Percentiles rank a stretch among this genome's conserved stretches.
Evolutionary conservation across 2,113 vertebrate species (phyloP).

Genomic region (Cryptoleucopteryx plumbea): DNA sequence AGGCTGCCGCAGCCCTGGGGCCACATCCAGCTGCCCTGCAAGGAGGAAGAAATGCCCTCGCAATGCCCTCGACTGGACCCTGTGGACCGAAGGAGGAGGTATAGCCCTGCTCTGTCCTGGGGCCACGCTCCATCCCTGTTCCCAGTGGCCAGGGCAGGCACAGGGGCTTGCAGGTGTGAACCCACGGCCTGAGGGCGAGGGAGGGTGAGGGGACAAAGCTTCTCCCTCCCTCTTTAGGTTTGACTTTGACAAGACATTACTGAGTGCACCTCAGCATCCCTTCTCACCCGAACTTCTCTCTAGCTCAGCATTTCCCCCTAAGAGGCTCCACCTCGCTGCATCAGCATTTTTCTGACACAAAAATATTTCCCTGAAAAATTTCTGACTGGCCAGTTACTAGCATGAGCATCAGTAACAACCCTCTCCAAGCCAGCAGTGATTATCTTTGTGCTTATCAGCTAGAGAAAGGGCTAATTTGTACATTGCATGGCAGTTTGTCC

Average conservation of each 20-base stretch:
- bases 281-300: not conserved
- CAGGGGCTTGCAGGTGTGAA: not conserved
- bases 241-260: not conserved
- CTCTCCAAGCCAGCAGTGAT: not conserved
- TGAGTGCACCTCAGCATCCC: not conserved
- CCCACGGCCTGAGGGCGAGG: accelerated
- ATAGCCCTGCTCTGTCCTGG: not conserved
- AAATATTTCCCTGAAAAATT: not conserved
- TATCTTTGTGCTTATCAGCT: not conserved
- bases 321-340: not conserved
- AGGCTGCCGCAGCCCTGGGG: not conserved
- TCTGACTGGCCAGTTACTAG: not conserved
- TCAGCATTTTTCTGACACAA: slow-evolving; percentile 6
- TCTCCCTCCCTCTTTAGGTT: not conserved
- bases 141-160: not conserved
- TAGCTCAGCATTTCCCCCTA: not conserved
- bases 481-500: not conserved
- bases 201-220: not conserved
- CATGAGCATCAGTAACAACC: not conserved
- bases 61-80: accelerated
- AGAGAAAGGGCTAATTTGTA: not conserved
- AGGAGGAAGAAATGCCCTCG: not conserved
- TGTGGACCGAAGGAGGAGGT: accelerated
- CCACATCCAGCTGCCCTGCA: not conserved
- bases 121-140: not conserved